Evolutionary conservation across 1,140 invertebrate species (phyloP), one percentile per base, ranked within the genome.

Genomic region (Drosophila navojoa): DNA sequence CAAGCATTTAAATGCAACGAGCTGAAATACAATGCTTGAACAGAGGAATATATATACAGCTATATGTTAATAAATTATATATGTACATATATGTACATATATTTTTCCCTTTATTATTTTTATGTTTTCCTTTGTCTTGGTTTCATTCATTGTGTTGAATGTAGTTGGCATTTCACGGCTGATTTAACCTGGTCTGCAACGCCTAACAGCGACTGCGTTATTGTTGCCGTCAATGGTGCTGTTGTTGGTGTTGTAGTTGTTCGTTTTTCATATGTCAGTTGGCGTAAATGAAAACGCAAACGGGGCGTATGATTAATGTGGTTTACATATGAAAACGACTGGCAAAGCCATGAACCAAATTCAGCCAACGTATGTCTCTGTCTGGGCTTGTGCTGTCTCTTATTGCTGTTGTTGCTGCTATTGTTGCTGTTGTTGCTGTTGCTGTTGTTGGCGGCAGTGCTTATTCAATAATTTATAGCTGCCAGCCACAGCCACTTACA

Each of bases 381-480:
- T 44, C 40, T 52, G 49, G 54, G 22, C 45, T 19, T 59, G 35
- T 38, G 35, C 71, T 68, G 54, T 72, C 63, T 55, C 62, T 58
- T 29, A 57, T 68, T 71, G 44, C 13, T 69, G 47, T 53, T 54
- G 45, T 15, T 59, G 45, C 47, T 62, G 32, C 7, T 70, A 44
- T 13, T 60, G 40, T 13, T 61, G 60, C n/a, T 54, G 53, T 55
- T 45, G 60, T 15, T 54, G 53, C 50, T 45, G 49, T 49, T 72
- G 67, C 47, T 71, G 54, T 47, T 85, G 47, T 57, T 82, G 76
- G 47, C 86, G 76, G 79, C 76, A 79, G 82, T 86, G 84, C 82
- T 87, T 82, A 87, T 89, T 87, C 82, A 87, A 87, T 87, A 87
- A 87, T 87, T 87, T 87, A 87, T 87, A 84, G 84, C 82, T 89